A percentile compares a stretch with the other conserved stretches of the same genome.
Evolutionary conservation across 1,140 invertebrate species (phyloP).

Genomic region (Rhopalosiphum maidis): DNA sequence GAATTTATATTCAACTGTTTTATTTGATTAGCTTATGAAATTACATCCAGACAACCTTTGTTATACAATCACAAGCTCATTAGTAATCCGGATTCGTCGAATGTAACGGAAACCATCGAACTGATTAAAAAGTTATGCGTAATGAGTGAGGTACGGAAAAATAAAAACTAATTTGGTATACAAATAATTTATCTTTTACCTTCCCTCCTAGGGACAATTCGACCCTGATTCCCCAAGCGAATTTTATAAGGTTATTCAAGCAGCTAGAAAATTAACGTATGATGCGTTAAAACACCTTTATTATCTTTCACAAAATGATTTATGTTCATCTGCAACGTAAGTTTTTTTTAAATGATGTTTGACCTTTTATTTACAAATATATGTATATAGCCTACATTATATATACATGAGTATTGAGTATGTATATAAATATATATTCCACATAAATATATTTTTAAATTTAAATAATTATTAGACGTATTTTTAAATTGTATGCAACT

Average conservation of each 20-base stretch:
- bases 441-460: background rate
- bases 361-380: background rate
- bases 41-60: constrained; percentile 45
- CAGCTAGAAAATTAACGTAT: constrained; percentile 68
- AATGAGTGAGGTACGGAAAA: constrained; percentile 40
- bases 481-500: background rate
- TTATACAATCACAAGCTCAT: constrained; percentile 37
- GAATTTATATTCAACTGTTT: background rate
- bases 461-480: background rate
- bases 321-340: constrained; percentile 73
- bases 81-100: constrained; percentile 39
- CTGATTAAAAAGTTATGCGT: constrained; percentile 35
- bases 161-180: background rate
- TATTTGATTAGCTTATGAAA: constrained; percentile 19
- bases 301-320: constrained; percentile 64
- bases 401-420: too few relatives aligned
- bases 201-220: constrained; percentile 64
- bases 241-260: constrained; percentile 71
- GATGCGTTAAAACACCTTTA: constrained; percentile 67
- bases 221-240: constrained; percentile 70
- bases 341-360: constrained; percentile 61
- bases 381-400: too few relatives aligned
- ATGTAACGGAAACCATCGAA: background rate
- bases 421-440: background rate
- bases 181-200: background rate